Conservation (phyloP, 2,113 vertebrate species). For the Pipa parva region DNA sequence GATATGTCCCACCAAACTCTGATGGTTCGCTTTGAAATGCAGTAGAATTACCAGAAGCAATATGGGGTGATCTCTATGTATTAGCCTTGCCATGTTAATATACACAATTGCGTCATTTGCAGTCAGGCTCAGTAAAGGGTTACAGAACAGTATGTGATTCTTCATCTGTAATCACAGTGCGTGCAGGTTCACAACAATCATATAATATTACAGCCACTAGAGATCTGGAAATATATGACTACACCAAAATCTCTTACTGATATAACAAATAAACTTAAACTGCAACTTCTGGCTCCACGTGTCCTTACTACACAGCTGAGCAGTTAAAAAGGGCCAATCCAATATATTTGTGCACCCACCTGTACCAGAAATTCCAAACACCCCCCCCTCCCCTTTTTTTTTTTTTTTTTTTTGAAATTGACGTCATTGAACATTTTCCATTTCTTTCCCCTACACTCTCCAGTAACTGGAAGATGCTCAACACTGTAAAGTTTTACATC, state of each 20-base stretch:
- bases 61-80: constrained; percentile 59
- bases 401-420: constrained; percentile 20
- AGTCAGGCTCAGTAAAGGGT: constrained; percentile 10
- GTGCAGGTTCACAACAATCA: constrained; percentile 26
- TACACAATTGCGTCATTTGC: constrained; percentile 17
- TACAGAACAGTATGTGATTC: not conserved
- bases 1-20: constrained; percentile 69
- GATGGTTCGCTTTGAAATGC: constrained; percentile 69
- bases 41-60: constrained; percentile 72
- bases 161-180: constrained; percentile 32
- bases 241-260: not conserved
- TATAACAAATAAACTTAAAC: not conserved
- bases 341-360: not conserved
- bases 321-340: not conserved
- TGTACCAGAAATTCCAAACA: not conserved
- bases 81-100: constrained; percentile 61
- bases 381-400: not conserved
- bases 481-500: constrained; percentile 19
- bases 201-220: constrained; percentile 16
- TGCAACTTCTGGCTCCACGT: not conserved
- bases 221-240: constrained; percentile 3
- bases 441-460: not conserved
- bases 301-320: not conserved
- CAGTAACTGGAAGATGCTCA: constrained; percentile 58
- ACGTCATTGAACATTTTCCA: not conserved